Percentiles rank a stretch among this genome's conserved stretches.
phyloP scores from a whole-genome alignment of 2,797 vertebrate genomes.

The Phataginus tricuspis region DNA sequence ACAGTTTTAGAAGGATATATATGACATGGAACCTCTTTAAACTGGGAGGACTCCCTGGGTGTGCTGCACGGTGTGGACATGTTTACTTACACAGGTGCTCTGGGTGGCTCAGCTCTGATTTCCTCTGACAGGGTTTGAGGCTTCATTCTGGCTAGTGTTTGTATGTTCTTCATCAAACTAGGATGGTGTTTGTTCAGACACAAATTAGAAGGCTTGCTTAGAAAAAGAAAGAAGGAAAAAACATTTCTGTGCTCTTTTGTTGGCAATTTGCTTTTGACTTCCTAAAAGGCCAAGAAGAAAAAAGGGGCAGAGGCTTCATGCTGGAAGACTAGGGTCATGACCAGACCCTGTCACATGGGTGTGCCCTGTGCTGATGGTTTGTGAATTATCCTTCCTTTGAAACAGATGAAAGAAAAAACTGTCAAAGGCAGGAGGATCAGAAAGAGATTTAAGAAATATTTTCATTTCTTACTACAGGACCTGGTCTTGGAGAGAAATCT shows the following conservation, averaged over 20 bases:
- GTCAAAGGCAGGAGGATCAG: background rate
- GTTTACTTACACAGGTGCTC: constrained; percentile 81
- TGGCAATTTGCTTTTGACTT: constrained; percentile 16
- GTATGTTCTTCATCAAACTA: constrained; percentile 71
- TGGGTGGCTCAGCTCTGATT: constrained; percentile 64
- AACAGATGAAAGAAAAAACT: background rate
- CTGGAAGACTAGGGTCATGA: background rate
- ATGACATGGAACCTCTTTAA: constrained; percentile 55
- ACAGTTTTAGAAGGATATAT: constrained; percentile 59
- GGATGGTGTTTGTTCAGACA: constrained; percentile 72
- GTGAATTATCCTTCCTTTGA: background rate
- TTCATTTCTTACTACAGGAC: background rate
- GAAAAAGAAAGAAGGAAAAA: background rate
- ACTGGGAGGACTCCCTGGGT: constrained; percentile 12
- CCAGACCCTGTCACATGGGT: background rate
- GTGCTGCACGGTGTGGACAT: constrained; percentile 48
- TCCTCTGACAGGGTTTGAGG: constrained; percentile 69
- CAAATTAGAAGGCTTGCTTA: constrained; percentile 60
- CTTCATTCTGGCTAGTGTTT: constrained; percentile 75
- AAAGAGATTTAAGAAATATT: background rate
- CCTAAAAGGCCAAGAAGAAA: background rate
- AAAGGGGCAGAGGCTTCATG: background rate
- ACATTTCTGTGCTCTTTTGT: constrained; percentile 18
- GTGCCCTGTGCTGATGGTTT: accelerated
- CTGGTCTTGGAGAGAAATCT: background rate